Conservation (phyloP, 2,888 invertebrate species). For the Myopa tessellatipennis region DNA sequence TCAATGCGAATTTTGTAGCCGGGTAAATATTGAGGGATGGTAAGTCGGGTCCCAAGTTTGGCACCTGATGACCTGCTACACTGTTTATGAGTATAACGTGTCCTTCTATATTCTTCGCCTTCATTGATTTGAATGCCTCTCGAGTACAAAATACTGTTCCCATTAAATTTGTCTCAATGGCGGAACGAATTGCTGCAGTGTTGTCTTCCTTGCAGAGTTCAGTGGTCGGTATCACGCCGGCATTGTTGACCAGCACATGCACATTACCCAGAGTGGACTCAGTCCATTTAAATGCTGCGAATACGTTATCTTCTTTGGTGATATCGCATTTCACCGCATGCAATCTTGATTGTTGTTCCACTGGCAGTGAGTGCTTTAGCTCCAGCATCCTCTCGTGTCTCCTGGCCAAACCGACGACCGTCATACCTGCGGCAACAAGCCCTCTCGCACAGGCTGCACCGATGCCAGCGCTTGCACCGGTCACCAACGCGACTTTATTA, state of each 20-base stretch:
- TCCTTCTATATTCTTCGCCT: conserved; percentile 64
- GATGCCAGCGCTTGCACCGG: conserved; percentile 75
- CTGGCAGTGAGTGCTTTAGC: conserved; percentile 52
- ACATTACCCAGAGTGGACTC: conserved; percentile 70
- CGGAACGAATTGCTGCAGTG: conserved; percentile 58
- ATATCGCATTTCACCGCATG: conserved; percentile 68
- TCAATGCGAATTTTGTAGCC: conserved; percentile 66
- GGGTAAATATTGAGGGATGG: conserved; percentile 67
- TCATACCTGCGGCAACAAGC: conserved; percentile 70
- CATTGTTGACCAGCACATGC: conserved; percentile 74
- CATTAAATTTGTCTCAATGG: conserved; percentile 70
- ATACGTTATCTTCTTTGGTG: conserved; percentile 70
- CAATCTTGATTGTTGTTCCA: conserved; percentile 51
- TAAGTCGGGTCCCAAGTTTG: conserved; percentile 59
- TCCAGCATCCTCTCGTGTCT: conserved; percentile 66
- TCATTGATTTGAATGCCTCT: conserved; percentile 70
- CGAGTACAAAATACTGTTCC: conserved; percentile 69
- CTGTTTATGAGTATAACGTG: conserved; percentile 71
- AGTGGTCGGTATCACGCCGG: conserved; percentile 68
- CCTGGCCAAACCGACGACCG: conserved; percentile 72
- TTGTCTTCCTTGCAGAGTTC: conserved; percentile 56
- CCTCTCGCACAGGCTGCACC: conserved; percentile 70
- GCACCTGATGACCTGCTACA: conserved; percentile 65
- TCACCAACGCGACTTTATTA: conserved; percentile 74
- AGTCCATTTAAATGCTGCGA: conserved; percentile 70